Base-by-base conservation (phyloP, 2,797 vertebrate genomes). In the Echeneis naucrates region DNA sequence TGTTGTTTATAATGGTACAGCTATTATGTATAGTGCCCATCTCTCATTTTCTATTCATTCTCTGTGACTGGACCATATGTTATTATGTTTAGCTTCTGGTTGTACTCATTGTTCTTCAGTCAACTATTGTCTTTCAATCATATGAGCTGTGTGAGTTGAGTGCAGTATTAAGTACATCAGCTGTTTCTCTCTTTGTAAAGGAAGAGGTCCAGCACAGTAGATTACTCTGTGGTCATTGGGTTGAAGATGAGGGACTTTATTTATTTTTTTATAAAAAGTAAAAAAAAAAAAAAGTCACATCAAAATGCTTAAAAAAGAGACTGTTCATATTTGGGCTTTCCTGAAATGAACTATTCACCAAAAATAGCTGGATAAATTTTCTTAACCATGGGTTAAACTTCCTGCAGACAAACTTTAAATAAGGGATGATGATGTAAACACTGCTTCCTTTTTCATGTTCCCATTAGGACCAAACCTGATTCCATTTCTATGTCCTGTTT, bases 391-490 rank as follows among this genome's bases (percentile, higher is more conserved):
- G 51, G 52, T 38, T 35, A 47, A 52, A 61, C 47, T 53, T 47
- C 35, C 32, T 40, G 50, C 13, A n/a, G 38, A 50, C 30, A 68
- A 65, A 75, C 45, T 53, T 54, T 71, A n/a, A 75, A 71, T 67
- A 67, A 62, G 53, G 26, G 8, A 66, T 61, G 23, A 62, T 33
- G 23, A 47, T 62, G 62, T 30, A 40, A 77, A 64, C 12, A 11
- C 12, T 48, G 33, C 19, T 4, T n/a, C 27, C n/a, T 37, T 17
- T 47, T 54, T 40, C 23, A n/a, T n/a, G n/a, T n/a, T n/a, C n/a
- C n/a, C n/a, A 4, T 40, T 11, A 16, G 21, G 1, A 37, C 21
- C 10, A 40, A 40, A 47, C 12, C 4, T 12, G 8, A 2, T 9
- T 27, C 21, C 19, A 56, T 30, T 35, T 69, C 52, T 57, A 26